Percentiles rank a stretch among this genome's conserved stretches.
These are phyloP conservation scores for Cryptotermes secundus DNA, from an alignment of 1,140 invertebrate genomes.

Conservation along the genomic window DNA sequence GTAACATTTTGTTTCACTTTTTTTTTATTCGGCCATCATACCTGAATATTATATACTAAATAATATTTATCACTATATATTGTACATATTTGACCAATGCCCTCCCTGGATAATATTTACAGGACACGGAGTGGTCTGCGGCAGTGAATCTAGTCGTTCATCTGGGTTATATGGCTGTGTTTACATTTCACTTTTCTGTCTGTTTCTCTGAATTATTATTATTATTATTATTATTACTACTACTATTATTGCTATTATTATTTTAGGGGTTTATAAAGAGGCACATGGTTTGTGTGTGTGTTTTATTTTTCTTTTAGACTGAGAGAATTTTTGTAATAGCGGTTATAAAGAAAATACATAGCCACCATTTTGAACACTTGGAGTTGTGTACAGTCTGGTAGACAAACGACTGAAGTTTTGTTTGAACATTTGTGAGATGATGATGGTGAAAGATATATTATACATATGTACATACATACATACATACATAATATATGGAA, in stretches of 20 bases:
- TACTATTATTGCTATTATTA: too few species aligned
- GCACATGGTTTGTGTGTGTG: conserved; percentile 14
- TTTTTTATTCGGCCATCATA: conserved; percentile 21
- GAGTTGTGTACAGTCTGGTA: background rate
- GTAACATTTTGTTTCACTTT: background rate
- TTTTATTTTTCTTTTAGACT: background rate
- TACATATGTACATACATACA: too few species aligned
- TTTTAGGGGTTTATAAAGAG: background rate
- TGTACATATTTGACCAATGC: background rate
- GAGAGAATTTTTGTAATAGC: background rate
- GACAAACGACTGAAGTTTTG: background rate
- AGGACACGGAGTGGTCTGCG: conserved; percentile 17
- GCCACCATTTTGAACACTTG: too few species aligned
- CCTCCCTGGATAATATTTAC: background rate
- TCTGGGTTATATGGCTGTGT: conserved; percentile 34
- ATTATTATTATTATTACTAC: background rate
- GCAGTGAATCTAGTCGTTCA: conserved; percentile 33
- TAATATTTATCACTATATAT: conserved; percentile 9
- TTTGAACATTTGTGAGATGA: background rate
- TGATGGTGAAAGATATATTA: too few species aligned
- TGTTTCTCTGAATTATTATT: background rate
- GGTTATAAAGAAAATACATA: background rate
- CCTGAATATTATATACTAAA: conserved; percentile 15
- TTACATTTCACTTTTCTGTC: conserved; percentile 4
- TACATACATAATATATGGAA: background rate